Conservation (phyloP, 1,140 invertebrate genomes). For the Trinorchestia longiramus region DNA sequence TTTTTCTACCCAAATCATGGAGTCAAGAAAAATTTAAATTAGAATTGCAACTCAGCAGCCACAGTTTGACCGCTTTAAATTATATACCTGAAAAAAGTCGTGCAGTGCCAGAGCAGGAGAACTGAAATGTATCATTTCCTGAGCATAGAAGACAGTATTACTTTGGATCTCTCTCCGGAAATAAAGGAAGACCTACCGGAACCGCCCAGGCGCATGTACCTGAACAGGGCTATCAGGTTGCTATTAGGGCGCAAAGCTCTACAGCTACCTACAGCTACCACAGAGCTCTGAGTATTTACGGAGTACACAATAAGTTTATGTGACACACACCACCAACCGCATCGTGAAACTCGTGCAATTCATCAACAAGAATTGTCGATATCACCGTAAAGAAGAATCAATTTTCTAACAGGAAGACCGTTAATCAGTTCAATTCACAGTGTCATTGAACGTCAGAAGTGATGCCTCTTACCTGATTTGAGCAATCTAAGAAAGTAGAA, state of each 20-base stretch:
- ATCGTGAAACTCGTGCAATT: background rate
- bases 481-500: background rate
- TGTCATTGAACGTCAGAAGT: background rate
- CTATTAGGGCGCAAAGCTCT: background rate
- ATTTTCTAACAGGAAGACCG: background rate
- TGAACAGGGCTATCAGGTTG: background rate
- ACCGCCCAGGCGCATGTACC: background rate
- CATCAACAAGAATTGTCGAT: background rate
- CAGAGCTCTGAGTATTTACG: background rate
- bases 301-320: background rate
- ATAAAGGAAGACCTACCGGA: background rate
- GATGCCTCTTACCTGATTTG: background rate
- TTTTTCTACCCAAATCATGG: background rate
- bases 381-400: background rate
- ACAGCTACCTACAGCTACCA: background rate
- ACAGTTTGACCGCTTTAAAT: background rate
- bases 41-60: background rate
- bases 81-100: background rate
- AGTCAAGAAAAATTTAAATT: background rate
- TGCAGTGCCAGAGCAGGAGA: background rate
- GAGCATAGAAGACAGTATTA: background rate
- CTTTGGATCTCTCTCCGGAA: background rate
- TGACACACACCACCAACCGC: background rate
- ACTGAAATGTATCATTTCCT: background rate
- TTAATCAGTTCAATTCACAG: background rate